Base-by-base conservation (phyloP, 2,113 vertebrate genomes). In the Carassius carassius region DNA sequence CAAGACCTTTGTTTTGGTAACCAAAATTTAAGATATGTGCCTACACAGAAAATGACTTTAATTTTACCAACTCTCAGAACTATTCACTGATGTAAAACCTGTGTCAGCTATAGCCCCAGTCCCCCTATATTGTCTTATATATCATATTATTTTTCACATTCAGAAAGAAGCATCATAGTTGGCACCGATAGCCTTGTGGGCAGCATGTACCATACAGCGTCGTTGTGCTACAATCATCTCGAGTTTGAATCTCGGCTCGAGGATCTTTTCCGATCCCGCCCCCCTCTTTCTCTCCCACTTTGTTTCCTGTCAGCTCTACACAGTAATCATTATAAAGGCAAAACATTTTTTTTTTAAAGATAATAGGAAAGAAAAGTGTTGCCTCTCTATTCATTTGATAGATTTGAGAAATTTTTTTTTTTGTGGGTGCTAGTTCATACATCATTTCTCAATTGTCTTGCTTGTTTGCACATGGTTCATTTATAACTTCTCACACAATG, bases 401-500 rank as follows among this genome's bases (percentile, higher is more conserved):
- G 56, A 78, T 41, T 60, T 44, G 32, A 41, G 25, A 5, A 60
- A 41, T 44, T 60, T 62, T 13, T 3, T 37, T 37, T 32, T 44
- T 9, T 63, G 76, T 63, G n/a, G 21, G 58, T 25, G 58, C 58
- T 63, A 44, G 63, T 63, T 63, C n/a, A 79, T 79, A 3, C 7
- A 11, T 16, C 58, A 47, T 79, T 63, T 47, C 75, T 78, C 29
- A 58, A 37, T 77, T 21, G 17, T 32, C 49, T 77, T 35, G 49
- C 51, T 77, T 63, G 17, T 77, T 63, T 63, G n/a, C 37, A 79
- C 37, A 63, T 63, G n/a, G 32, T n/a, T 44, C 3, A 84, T 84
- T 84, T 77, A 72, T 74, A 74, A 74, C 41, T 84, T 87, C 65
- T 58, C 56, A 80, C 79, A 83, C 54, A 79, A n/a, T n/a, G n/a